These are phyloP conservation scores for Caenorhabditis angaria DNA, from an alignment of 2,888 invertebrate genomes.

Conservation along the genomic window DNA sequence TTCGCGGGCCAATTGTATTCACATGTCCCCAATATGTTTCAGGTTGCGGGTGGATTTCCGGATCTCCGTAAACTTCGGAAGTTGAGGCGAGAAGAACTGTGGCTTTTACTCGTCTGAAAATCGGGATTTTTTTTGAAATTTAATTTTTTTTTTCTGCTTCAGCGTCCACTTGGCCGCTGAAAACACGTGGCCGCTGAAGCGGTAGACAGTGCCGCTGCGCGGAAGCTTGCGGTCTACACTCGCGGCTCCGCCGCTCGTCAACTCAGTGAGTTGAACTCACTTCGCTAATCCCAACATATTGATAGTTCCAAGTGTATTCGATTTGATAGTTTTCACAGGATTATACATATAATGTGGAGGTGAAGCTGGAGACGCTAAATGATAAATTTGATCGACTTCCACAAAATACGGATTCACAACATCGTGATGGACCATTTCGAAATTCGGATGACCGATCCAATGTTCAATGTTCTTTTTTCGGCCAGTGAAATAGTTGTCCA, in stretches of 20 bases:
- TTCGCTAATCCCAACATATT: conserved; percentile 75
- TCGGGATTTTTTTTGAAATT: not conserved
- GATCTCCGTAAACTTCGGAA: conserved; percentile 98
- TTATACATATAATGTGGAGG: conserved; percentile 99
- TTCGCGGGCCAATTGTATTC: conserved; percentile 87
- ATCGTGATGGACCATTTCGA: conserved; percentile 97
- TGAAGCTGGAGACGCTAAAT: conserved; percentile 96
- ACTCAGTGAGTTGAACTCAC: too few relatives aligned
- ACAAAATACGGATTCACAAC: conserved; percentile 96
- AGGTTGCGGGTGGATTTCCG: conserved; percentile 91
- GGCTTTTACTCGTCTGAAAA: conserved; percentile 68
- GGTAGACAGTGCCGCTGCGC: too few relatives aligned
- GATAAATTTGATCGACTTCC: conserved; percentile 90
- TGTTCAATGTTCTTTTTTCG: conserved; percentile 95
- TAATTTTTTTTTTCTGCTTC: not conserved
- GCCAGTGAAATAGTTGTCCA: conserved; percentile 97
- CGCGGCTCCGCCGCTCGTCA: too few relatives aligned
- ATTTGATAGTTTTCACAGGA: conserved; percentile 98
- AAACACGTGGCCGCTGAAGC: too few relatives aligned
- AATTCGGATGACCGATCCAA: conserved; percentile 98
- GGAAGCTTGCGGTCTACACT: too few relatives aligned
- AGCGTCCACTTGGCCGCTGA: too few relatives aligned
- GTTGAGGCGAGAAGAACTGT: conserved; percentile 85
- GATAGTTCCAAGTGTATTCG: conserved; percentile 87
- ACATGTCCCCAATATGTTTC: conserved; percentile 97